Base-by-base conservation (phyloP, 2,888 invertebrate genomes). In the Heliconius ismenius region DNA sequence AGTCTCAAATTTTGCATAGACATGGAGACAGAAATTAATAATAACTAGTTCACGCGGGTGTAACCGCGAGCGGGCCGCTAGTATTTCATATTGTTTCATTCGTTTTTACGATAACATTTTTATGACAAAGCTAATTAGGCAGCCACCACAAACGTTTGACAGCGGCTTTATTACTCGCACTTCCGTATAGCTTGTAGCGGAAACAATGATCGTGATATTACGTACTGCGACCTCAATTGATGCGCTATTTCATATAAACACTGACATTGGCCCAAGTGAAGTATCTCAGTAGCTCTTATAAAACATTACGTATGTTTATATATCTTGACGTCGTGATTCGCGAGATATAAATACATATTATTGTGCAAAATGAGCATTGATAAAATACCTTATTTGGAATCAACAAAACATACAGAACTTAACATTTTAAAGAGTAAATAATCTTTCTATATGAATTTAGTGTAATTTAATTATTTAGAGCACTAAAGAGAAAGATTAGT, bases 191-290 rank as follows among this genome's bases (percentile, higher is more conserved):
- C 39, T 74, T 62, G 75, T 70, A 67, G 67, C 76, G 79, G 79
- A 79, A 77, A 77, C 74, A 76, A 77, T 79, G 69, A 76, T 69
- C 58, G 62, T 64, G 39, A 32, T 70, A 70, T 63, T 75, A 75
- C 64, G 58, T 75, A 60, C 75, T 36, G 62, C 64, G 39, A 58
- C 58, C 63, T 39, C 63, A 64, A 58, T 64, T 74, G 73, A 73
- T 76, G 64, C 36, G 69, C 69, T 49, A 39, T 70, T 77, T 77
- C 24, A 28, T 54, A 69, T 26, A 73, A 67, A 49, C 21, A 26
- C 58, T 67, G 78, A 79, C 76, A 79, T 76, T 79, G 76, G 72
- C 68, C 72, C 24, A 74, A 76, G 73, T 9, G 7, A 43, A 74
- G 28, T 54, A 32, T 64, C 28, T 49, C 15, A 43, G 26, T 39